Evolutionary conservation across 2,888 invertebrate genomes (phyloP).

Genomic region (Colostygia pectinataria): DNA sequence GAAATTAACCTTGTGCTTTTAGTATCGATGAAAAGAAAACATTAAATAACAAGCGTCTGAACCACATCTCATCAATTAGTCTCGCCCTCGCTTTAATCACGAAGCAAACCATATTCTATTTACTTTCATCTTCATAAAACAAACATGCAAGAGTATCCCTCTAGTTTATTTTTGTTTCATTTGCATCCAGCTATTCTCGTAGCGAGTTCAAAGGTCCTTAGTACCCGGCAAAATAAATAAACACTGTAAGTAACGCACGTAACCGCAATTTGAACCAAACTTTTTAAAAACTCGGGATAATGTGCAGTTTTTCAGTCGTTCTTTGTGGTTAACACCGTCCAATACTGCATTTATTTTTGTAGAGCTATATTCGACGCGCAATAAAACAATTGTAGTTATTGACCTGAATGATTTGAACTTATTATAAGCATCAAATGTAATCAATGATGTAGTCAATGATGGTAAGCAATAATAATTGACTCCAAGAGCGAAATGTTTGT

Average conservation of each 20-base stretch:
- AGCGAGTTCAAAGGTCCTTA: conserved; percentile 1
- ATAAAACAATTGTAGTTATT: no score
- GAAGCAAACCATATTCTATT: neutral
- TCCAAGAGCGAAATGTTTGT: no score
- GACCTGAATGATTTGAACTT: no score
- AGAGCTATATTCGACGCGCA: neutral
- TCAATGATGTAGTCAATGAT: no score
- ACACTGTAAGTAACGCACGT: neutral
- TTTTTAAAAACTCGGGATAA: neutral
- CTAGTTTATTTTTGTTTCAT: neutral
- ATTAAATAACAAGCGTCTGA: neutral
- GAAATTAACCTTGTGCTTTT: no score
- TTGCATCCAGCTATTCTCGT: neutral
- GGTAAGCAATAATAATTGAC: no score
- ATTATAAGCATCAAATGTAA: no score
- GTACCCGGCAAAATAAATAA: conserved; percentile 1
- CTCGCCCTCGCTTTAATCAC: neutral
- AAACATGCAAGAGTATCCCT: neutral
- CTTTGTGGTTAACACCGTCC: neutral
- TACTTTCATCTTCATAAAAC: neutral
- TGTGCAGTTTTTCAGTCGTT: neutral
- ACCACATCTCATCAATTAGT: neutral
- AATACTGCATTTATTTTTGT: neutral
- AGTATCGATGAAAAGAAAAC: no score
- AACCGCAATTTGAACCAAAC: neutral